Conservation (phyloP, 2,113 vertebrate species). For the Petrocephalus zakoni region DNA sequence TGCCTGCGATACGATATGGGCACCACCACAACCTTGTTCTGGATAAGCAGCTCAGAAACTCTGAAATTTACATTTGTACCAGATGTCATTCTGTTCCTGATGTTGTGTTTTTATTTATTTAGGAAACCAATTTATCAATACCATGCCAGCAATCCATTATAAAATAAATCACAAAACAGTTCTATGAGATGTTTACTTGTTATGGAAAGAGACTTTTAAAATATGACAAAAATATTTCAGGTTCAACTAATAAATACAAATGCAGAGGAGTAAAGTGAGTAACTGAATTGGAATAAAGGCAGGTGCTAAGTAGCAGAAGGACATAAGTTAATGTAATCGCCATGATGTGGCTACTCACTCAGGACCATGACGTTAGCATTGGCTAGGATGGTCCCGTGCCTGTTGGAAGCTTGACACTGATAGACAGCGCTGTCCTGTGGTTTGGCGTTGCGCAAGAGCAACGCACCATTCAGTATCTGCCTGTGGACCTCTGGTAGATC, state of each 20-base stretch:
- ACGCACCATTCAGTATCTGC: conserved; percentile 52
- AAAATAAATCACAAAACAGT: not conserved
- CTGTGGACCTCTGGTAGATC: conserved; percentile 51
- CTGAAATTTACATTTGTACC: not conserved
- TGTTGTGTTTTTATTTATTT: not conserved
- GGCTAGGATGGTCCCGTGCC: conserved; percentile 77
- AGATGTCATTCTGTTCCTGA: not conserved
- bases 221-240: not conserved
- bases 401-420: conserved; percentile 86
- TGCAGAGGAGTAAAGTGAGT: not conserved
- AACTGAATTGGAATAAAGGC: no score
- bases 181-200: not conserved
- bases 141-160: not conserved
- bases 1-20: not conserved
- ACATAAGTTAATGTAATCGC: not conserved
- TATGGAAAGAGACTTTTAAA: not conserved
- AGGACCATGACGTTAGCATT: conserved; percentile 84
- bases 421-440: conserved; percentile 79
- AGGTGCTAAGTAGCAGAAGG: not conserved
- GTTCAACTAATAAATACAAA: not conserved
- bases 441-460: conserved; percentile 70
- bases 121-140: not conserved
- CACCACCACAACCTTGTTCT: not conserved
- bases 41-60: not conserved
- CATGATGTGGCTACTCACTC: conserved; percentile 64